Evolutionary conservation across 2,797 vertebrate genomes (phyloP), one percentile per base, ranked within the genome.

Genomic region (Thripadectes ignobilis): DNA sequence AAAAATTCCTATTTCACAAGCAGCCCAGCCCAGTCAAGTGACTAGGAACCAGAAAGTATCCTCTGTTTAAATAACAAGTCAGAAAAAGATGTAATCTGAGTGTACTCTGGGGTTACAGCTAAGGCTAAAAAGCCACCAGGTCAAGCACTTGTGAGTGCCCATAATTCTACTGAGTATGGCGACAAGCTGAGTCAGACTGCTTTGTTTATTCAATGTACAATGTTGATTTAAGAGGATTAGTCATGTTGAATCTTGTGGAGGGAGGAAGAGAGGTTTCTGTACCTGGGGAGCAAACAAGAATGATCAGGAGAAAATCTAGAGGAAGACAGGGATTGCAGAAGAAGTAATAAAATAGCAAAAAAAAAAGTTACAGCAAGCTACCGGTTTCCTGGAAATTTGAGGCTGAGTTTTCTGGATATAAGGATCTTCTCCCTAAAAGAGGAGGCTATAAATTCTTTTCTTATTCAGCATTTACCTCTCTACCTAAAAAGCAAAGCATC

Each of bases 171-270:
- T 29, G 15, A 72, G 54, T 29, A 41, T 14, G 12, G 23, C 0
- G 0, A 81, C 26, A 69, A 81, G 26, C 17, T 59, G 30, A 89
- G 61, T 17, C 3, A 16, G 29, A 78, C 30, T 0, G 0, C 41
- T 38, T 85, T 57, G 46, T 32, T 74, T 88, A 39, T 61, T 79
- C 32, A 74, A 20, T 1, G 0, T n/a, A 68, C 41, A 36, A 39
- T 10, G 15, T 30, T 17, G 3, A 7, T 49, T 89, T 65, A 90
- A 68, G 20, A 78, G 43, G n/a, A 85, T 85, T 59, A 75, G n/a
- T 79, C 38, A 39, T 1, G 1, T 17, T 55, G n/a, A 81, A 63
- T 59, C 36, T 61, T 24, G 22, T 10, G 13, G 51, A 79, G 8
- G 14, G 12, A 84, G 30, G 5, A 85, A 62, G 36, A 90, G 12